Conservation (phyloP, 2,888 invertebrate species). For the Cyaniris semiargus region DNA sequence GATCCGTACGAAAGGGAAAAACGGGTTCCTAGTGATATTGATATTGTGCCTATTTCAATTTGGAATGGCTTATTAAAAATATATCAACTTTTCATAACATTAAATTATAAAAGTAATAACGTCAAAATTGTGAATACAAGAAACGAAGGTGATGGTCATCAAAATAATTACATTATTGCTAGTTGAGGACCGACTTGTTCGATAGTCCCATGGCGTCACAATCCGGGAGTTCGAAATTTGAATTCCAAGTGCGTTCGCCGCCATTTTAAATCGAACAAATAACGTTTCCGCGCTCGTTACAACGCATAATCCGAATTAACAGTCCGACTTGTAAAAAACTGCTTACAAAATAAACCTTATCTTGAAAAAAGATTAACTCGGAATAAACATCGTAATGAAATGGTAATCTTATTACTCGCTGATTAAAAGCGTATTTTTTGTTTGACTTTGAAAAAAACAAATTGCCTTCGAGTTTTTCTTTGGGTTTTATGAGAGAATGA, state of each 20-base stretch:
- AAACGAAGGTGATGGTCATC: too few relatives aligned
- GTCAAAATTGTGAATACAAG: too few relatives aligned
- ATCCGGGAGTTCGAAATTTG: background rate
- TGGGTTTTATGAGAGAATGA: background rate
- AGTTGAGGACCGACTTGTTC: background rate
- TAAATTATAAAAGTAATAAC: too few relatives aligned
- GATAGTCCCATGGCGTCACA: background rate
- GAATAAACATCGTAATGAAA: slow-evolving; percentile 34
- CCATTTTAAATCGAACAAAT: background rate
- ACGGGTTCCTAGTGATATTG: too few relatives aligned
- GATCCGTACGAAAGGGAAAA: background rate
- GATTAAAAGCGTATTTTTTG: slow-evolving; percentile 33
- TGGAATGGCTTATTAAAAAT: too few relatives aligned
- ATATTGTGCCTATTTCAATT: too few relatives aligned
- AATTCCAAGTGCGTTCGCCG: background rate
- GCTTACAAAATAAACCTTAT: background rate
- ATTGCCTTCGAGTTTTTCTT: slow-evolving; percentile 26
- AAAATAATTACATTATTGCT: too few relatives aligned
- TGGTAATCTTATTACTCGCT: slow-evolving; percentile 33
- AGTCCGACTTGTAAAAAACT: background rate
- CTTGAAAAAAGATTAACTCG: slow-evolving; percentile 21
- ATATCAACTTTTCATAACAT: too few relatives aligned
- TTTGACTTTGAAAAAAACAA: slow-evolving; percentile 32
- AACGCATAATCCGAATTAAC: slow-evolving; percentile 1
- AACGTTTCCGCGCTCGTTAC: background rate